Evolutionary conservation across 1,140 invertebrate genomes (phyloP), one percentile per base, ranked within the genome.

Genomic region (Zaprionus taronus): DNA sequence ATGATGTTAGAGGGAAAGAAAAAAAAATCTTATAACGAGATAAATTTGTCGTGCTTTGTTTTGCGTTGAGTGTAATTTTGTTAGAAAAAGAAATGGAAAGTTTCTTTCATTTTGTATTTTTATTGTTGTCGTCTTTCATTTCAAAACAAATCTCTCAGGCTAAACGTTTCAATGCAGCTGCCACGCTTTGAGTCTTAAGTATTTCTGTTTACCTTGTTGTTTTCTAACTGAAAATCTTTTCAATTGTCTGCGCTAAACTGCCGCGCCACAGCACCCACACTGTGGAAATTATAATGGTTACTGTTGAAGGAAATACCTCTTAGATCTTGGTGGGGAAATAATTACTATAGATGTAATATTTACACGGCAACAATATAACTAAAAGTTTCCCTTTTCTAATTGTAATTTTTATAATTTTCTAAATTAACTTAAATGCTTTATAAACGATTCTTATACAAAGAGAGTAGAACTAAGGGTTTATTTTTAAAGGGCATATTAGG

Each of bases 71-170:
- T 72, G 79, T 81, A 86, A 85, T 87, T 83, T 87, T 87, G 77
- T 84, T 87, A 72, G 81, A 90, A 87, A 87, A 89, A 72, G 81
- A 90, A 87, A 87, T 89, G 84, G 84, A 87, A 87, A 87, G 84
- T 87, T 87, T 51, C 20, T 51, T 7, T 47, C n/a, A 12, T 86
- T 78, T 87, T 51, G 12, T 51, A 24, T 24, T 51, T 20, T 86
- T 84, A 84, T 87, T 89, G 84, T 87, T 74, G 38, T 75, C 72
- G 68, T 79, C 22, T 64, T 66, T 82, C 69, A 73, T 70, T 80
- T 70, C 73, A 79, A 89, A 83, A 74, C 74, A 79, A 87, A 89
- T 81, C 71, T 80, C 84, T 81, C 72, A 69, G 66, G 83, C 83
- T 84, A 89, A 87, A 84, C 61, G 84, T 38, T 89, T 74, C 51